Evolutionary conservation across 2,888 invertebrate genomes (phyloP).

Genomic region (Fragum fragum): DNA sequence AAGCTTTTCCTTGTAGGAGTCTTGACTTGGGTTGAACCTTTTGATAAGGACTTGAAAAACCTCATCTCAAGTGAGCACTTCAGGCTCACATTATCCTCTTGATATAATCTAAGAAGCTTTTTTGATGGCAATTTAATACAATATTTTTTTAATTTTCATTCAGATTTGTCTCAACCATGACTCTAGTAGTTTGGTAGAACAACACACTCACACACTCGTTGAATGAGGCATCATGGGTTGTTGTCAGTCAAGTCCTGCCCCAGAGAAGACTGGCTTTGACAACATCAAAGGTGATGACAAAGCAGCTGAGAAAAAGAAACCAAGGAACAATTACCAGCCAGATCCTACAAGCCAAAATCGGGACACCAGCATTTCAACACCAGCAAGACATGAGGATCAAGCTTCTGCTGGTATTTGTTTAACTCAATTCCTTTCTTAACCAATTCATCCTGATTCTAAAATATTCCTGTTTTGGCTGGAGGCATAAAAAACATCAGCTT

Average conservation of each 20-base stretch:
- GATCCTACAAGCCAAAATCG: slow-evolving; percentile 8
- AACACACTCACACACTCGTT: background rate
- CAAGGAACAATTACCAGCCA: slow-evolving; percentile 17
- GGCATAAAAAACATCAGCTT: too few relatives aligned
- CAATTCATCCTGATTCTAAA: too few relatives aligned
- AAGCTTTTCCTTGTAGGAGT: too few relatives aligned
- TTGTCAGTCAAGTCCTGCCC: background rate
- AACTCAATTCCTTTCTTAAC: too few relatives aligned
- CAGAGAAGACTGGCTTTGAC: slow-evolving; percentile 16
- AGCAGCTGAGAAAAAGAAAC: background rate
- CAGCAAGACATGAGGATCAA: slow-evolving; percentile 3
- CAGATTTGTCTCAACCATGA: background rate
- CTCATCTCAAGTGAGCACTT: too few relatives aligned
- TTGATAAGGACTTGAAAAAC: too few relatives aligned
- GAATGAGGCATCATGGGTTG: slow-evolving; percentile 13
- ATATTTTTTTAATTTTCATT: too few relatives aligned
- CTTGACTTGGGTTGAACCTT: too few relatives aligned
- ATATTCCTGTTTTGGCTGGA: too few relatives aligned
- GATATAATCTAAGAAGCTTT: too few relatives aligned
- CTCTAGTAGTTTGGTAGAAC: background rate
- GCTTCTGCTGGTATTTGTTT: slow-evolving; percentile 4
- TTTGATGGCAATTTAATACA: too few relatives aligned
- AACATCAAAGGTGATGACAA: slow-evolving; percentile 10
- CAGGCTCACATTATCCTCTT: too few relatives aligned
- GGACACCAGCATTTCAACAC: background rate